Evolutionary conservation across 2,797 vertebrate species (phyloP), one percentile per base, ranked within the genome.

Genomic region (Neomorphus geoffroyi): DNA sequence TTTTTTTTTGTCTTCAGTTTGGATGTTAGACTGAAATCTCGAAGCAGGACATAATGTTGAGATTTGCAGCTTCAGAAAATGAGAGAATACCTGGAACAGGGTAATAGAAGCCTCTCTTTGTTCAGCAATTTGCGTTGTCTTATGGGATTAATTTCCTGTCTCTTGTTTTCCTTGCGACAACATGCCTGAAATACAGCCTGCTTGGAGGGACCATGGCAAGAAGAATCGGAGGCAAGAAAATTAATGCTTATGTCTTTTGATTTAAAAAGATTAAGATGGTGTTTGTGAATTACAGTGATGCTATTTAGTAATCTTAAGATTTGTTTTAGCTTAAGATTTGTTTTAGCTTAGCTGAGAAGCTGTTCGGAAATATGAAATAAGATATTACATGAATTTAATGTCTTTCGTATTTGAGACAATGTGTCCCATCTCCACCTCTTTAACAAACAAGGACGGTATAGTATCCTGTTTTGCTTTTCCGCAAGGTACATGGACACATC

Each of bases 131-230:
- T 86, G 30, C 48, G 16, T 67, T 77, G 32, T 80, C 23, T 82
- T 86, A 50, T 7, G 80, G 75, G 51, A 88, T 88, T 91, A 80
- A 69, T 78, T 77, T 83, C 33, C 70, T 79, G 32, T 72, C 57
- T 86, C 18, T 58, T 41, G 23, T 91, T 92, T 91, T 88, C 35
- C 65, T 89, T 92, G 65, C 61, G 35, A 35, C 65, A 88, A 75
- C 69, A 83, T 71, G 53, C 65, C 62, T 81, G 90, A 90, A 79
- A 56, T 67, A n/a, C 39, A 92, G 56, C 28, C 26, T 91, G 28
- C 45, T 74, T 75, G 39, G 30, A 85, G 37, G 14, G 78, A 72
- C 92, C 41, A 70, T 87, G 89, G 91, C 93, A 94, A 97, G 67
- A 14, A 41, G 41, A 41, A 41, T 14, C 39, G 14, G 10, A 41